Evolutionary conservation across 2,113 vertebrate genomes (phyloP).

Genomic region (Andinoacara biseriatus): DNA sequence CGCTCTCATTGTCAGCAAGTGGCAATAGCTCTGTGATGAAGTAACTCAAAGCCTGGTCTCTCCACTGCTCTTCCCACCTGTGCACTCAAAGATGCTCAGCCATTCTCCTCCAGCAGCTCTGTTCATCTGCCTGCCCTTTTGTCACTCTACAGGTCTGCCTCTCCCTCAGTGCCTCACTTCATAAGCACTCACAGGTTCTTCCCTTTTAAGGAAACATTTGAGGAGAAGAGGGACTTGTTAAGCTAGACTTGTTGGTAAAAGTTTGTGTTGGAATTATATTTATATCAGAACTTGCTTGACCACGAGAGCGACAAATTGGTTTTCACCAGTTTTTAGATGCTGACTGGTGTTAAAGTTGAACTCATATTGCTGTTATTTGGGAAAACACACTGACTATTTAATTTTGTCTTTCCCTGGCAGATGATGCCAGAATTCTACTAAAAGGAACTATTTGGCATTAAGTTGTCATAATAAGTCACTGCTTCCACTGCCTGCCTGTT

Average conservation of each 20-base stretch:
- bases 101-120: slow-evolving; percentile 34
- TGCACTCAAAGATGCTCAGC: slow-evolving; percentile 38
- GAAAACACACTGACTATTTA: not conserved
- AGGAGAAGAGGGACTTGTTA: slow-evolving; percentile 2
- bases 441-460: not conserved
- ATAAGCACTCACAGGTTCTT: not conserved
- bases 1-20: slow-evolving; percentile 63
- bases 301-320: not conserved
- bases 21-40: slow-evolving; percentile 54
- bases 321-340: not conserved
- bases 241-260: not conserved
- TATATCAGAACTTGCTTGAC: not conserved
- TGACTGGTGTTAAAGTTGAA: not conserved
- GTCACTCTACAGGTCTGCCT: slow-evolving; percentile 28
- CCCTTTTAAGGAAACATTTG: slow-evolving; percentile 33
- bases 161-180: slow-evolving; percentile 19
- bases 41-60: slow-evolving; percentile 57
- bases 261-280: slow-evolving; percentile 1
- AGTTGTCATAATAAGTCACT: not conserved
- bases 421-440: not conserved
- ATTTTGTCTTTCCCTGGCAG: not conserved
- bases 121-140: slow-evolving; percentile 38
- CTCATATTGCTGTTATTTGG: not conserved
- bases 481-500: not conserved
- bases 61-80: slow-evolving; percentile 41